These are phyloP conservation scores for Drosophila suzukii DNA, from an alignment of 1,140 invertebrate species.

Conservation along the genomic window DNA sequence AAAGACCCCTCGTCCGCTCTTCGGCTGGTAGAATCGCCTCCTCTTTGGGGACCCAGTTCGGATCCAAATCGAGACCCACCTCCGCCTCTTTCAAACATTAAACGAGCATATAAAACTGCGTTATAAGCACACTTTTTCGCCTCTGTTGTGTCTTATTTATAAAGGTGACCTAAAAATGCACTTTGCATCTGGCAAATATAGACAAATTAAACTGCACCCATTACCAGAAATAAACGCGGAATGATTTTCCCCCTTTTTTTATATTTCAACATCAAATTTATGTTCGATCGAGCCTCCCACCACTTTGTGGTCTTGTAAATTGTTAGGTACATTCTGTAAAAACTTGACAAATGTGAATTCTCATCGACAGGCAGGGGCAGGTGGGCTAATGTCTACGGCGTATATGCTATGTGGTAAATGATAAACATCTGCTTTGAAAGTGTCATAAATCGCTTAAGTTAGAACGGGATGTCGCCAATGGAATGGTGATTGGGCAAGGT, in stretches of 20 bases:
- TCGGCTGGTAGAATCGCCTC: not conserved
- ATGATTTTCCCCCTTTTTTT: constrained; percentile 19
- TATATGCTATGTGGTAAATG: constrained; percentile 41
- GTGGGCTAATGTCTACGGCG: constrained; percentile 22
- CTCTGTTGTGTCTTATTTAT: constrained; percentile 47
- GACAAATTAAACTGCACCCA: constrained; percentile 18
- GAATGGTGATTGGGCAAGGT: constrained; percentile 24
- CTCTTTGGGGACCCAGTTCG: constrained; percentile 2
- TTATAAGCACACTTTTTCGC: constrained; percentile 49
- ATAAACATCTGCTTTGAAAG: constrained; percentile 60
- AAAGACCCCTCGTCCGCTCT: constrained; percentile 4
- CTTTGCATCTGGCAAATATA: constrained; percentile 51
- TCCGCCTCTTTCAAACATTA: constrained; percentile 49
- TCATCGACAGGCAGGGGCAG: constrained; percentile 39
- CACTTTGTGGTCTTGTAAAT: constrained; percentile 22
- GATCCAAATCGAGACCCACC: constrained; percentile 1
- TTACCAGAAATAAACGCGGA: constrained; percentile 14
- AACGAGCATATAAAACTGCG: constrained; percentile 64
- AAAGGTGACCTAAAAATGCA: constrained; percentile 78
- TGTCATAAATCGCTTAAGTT: constrained; percentile 62
- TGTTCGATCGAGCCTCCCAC: constrained; percentile 24
- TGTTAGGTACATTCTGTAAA: constrained; percentile 11
- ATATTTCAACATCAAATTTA: constrained; percentile 47
- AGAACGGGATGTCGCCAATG: constrained; percentile 32
- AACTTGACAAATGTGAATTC: constrained; percentile 43